Evolutionary conservation across 1,140 invertebrate species (phyloP).

Genomic region (Brachionus manjavacas): DNA sequence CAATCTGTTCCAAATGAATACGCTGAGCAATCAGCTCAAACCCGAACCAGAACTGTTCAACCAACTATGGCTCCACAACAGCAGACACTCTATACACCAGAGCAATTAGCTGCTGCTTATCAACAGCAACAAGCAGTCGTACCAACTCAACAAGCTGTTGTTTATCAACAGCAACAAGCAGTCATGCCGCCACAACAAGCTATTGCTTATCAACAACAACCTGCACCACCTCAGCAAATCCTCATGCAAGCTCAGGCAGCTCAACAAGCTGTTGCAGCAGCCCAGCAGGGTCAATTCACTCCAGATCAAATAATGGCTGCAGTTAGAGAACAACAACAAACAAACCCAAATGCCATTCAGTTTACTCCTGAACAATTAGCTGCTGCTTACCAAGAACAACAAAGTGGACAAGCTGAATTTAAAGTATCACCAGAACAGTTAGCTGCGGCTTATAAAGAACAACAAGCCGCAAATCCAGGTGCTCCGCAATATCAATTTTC

Average conservation of each 20-base stretch:
- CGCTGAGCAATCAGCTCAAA: background rate
- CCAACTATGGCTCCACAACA: background rate
- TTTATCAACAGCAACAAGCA: background rate
- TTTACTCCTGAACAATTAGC: constrained; percentile 11
- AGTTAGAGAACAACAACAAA: background rate
- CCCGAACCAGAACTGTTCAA: background rate
- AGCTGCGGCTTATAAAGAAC: constrained; percentile 13
- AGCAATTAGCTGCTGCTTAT: constrained; percentile 29
- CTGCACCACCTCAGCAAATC: background rate
- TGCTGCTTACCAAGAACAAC: background rate
- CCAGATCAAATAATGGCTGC: background rate
- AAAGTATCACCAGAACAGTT: constrained; percentile 4
- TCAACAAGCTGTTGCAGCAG: background rate
- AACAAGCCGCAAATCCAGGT: background rate
- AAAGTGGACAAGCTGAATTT: background rate
- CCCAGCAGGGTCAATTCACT: background rate
- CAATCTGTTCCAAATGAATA: background rate
- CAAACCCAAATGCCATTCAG: background rate
- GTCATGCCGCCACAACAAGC: background rate
- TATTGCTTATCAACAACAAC: background rate
- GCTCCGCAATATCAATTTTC: background rate
- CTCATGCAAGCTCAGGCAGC: background rate
- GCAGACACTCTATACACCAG: background rate
- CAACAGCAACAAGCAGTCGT: background rate
- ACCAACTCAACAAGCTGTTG: background rate